These are phyloP conservation scores for Platorchestia sp. DNA, from an alignment of 1,140 invertebrate genomes.

Conservation along the genomic window DNA sequence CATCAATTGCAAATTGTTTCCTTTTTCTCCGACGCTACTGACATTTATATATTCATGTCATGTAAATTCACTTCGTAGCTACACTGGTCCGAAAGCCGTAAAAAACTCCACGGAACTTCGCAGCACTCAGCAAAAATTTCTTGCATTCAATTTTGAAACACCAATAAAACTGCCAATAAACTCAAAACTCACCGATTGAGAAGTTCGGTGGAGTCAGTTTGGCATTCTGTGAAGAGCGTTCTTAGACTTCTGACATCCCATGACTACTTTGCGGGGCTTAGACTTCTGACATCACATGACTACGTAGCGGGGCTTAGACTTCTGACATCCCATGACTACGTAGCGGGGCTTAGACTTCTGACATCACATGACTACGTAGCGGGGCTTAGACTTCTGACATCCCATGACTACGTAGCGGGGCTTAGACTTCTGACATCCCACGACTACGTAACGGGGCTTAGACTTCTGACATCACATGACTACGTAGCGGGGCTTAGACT, in stretches of 20 bases:
- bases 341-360: neutral
- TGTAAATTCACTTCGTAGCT: neutral
- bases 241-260: neutral
- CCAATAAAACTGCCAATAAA: conserved; percentile 54
- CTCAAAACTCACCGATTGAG: conserved; percentile 42
- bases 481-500: neutral
- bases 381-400: neutral
- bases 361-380: neutral
- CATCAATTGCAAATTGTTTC: neutral
- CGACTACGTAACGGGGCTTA: neutral
- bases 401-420: neutral
- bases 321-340: neutral
- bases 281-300: neutral
- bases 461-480: neutral
- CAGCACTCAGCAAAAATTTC: conserved; percentile 45
- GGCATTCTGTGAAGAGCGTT: neutral
- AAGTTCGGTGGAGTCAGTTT: conserved; percentile 18
- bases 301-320: neutral
- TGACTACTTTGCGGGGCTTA: neutral
- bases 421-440: neutral
- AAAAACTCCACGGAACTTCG: neutral
- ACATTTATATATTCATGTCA: neutral
- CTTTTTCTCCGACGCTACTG: neutral
- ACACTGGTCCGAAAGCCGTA: neutral
- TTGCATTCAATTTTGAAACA: conserved; percentile 48